A percentile compares a stretch with the other conserved stretches of the same genome.
Conservation (phyloP, 2,113 vertebrate genomes). For the Holacanthus passer region DNA sequence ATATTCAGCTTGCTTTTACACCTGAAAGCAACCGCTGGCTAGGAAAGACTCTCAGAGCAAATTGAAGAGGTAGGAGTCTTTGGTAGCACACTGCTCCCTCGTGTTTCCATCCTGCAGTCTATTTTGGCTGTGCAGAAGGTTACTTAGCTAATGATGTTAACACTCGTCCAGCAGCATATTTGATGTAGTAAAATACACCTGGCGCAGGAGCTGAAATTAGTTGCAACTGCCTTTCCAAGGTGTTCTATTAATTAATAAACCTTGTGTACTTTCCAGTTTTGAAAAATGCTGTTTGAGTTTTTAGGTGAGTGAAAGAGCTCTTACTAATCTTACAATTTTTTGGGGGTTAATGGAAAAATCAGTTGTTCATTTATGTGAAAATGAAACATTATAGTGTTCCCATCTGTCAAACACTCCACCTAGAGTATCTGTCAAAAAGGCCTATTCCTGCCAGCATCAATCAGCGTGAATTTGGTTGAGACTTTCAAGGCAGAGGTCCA, state of each 20-base stretch:
- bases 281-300: background rate
- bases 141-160: constrained; percentile 41
- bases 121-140: constrained; percentile 59
- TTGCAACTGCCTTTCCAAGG: constrained; percentile 7
- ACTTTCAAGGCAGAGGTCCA: constrained; percentile 29
- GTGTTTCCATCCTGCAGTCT: constrained; percentile 61
- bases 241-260: background rate
- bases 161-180: constrained; percentile 48
- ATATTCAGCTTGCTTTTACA: constrained; percentile 52
- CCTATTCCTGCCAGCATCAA: constrained; percentile 46
- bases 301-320: background rate
- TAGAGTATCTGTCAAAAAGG: constrained; percentile 31
- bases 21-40: constrained; percentile 50
- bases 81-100: constrained; percentile 46
- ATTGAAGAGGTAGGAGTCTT: constrained; percentile 49
- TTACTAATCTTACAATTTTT: background rate
- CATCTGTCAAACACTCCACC: constrained; percentile 45
- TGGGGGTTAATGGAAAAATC: constrained; percentile 7
- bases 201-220: constrained; percentile 27
- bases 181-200: constrained; percentile 54
- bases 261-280: background rate
- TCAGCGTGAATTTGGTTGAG: constrained; percentile 41
- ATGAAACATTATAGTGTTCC: constrained; percentile 28
- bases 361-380: constrained; percentile 12
- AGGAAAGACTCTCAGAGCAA: constrained; percentile 51